Base-by-base conservation (phyloP, 2,888 invertebrate genomes). In the Melanostoma scalare region DNA sequence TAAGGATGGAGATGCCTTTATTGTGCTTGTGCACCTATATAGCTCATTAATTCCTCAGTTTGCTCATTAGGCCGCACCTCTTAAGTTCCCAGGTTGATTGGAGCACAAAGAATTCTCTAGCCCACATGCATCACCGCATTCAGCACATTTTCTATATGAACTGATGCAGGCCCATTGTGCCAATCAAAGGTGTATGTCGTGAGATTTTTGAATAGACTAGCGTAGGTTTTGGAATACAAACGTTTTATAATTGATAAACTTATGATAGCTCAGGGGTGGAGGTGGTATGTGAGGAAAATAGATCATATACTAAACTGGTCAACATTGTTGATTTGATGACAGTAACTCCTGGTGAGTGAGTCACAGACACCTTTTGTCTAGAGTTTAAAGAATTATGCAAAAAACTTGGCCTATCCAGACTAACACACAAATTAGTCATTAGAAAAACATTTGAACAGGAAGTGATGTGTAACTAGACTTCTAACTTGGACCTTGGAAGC, bases 51-150 rank as follows among this genome's bases (percentile, higher is more conserved):
- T 69, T 82, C 73, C 56, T 73, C 56, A 72, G 58, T 56, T 69
- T 56, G 46, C 68, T 82, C 77, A 77, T 82, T 82, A 82, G 78
- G 53, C 82, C 82, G 82, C 82, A 82, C 82, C 82, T 82, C 68
- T 40, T 48, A 30, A 42, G 46, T 48, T 63, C 33, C 9, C 50
- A 44, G 61, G 42, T 20, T 33, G 67, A 48, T 46, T 61, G 56
- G 44, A 35, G 30, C 46, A 48, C 20, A 69, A 58, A 36, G 38
- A 40, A 38, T 67, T 50, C 40, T 50, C 38, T 68, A 73, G 73
- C 73, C 82, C 73, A 82, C 73, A 82, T 82, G 61, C 6, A 44
- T 76, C 71, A 53, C 20, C 20, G 33, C 36, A 20, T 48, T 10
- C 40, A 33, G 38, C 65, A 40, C 40, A 40, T 56, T 8, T 6